Base-by-base conservation (phyloP, 2,113 vertebrate genomes). In the Globicephala melas region DNA sequence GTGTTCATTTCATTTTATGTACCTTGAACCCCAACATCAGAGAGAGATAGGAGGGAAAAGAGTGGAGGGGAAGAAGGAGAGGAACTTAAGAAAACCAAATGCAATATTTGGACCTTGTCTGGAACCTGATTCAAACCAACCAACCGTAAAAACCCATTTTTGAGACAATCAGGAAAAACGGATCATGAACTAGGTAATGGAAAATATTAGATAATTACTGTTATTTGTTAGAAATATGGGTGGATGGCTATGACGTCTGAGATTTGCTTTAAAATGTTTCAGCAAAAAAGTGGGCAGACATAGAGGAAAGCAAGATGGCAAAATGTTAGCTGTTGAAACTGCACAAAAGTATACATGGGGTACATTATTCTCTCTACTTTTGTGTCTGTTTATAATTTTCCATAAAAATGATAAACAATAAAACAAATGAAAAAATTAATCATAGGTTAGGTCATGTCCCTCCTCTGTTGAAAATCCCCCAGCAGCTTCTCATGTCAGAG, bases 111-210 rank as follows among this genome's bases (percentile, higher is more conserved):
- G n/a, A 86, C 47, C 20, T 92, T 41, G 26, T 86, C 65, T 41
- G 62, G 79, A 92, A 31, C 36, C 55, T 8, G 74, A 71, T 68
- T 90, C 20, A 63, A 87, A 62, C n/a, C 88, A 83, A 62, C 15
- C 67, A 90, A 17, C 31, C 83, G 2, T 68, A 67, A 96, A 94
- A 85, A 83, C 38, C 41, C 18, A 2, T 94, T 73, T 94, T 71
- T 76, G 53, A 89, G 83, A 76, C 60, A 41, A 77, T 82, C 28
- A 41, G 73, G 83, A 87, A 83, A 86, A 94, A 94, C 8, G 84
- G 83, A 73, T 86, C 76, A n/a, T n/a, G 47, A 79, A 58, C 25
- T 15, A 47, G 55, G 70, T 41, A 9, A 62, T 8, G 63, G 62
- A 33, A 73, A 55, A 33, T 17, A 41, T 47, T n/a, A 83, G 92